Base-by-base conservation (phyloP, 2,888 invertebrate genomes). In the Anagyrus pseudococci region DNA sequence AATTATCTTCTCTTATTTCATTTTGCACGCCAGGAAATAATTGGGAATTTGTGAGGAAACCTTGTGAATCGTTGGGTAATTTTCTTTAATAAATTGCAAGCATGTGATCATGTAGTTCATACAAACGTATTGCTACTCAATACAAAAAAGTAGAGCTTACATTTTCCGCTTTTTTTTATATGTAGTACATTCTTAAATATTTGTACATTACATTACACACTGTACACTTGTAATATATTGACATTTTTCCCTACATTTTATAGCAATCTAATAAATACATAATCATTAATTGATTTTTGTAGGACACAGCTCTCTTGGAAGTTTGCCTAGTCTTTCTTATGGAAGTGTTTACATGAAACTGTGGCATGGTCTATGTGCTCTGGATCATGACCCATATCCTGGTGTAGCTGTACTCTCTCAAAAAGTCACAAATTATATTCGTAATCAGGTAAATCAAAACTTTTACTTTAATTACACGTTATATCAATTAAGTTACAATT, bases 371-470 rank as follows among this genome's bases (percentile, higher is more conserved):
- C 84, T 98, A 69, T 84, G 88, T 66, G 84, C 87, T 63, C 86
- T 97, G 73, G 88, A 93, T 62, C 85, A 86, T 65, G 98, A 99
- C 85, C 97, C 98, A 1, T 89, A 91, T 80, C 93, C 93, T 2
- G 88, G 89, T 58, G 93, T 98, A 3, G 86, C 92, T 1, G 82
- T 85, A 61, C 88, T 94, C 85, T 92, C 95, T 6, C 86, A 86
- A 69, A 88, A 88, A 73, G 87, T 97, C 59, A 90, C 94, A 37
- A 87, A 87, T 68, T 86, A 92, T 75, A 89, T 97, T 70, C 86
- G 89, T 62, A 86, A 87, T 72, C 91, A 93, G 83, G 91, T 90
- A 74, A 75, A 43, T 23, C 19, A 17, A 10, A n/a, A n/a, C n/a
- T n/a, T n/a, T n/a, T n/a, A n/a, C n/a, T n/a, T n/a, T n/a, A n/a